phyloP scores from a whole-genome alignment of 1,140 invertebrate species.

The Drosophila lini region DNA sequence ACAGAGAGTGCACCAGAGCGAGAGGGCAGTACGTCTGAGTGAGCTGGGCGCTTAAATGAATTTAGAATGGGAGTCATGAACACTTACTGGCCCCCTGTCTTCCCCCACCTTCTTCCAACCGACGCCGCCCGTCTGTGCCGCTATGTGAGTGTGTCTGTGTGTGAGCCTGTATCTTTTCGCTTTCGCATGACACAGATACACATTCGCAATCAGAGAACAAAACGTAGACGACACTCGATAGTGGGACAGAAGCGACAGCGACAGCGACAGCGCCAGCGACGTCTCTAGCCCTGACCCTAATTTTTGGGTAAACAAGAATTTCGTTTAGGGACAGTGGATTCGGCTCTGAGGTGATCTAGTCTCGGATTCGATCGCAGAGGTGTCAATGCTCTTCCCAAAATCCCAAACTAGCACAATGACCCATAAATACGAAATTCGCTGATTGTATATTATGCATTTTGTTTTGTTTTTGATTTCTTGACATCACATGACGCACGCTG shows the following conservation, averaged over 20 bases:
- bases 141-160: constrained; percentile 12
- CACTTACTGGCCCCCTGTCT: constrained; percentile 30
- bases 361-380: constrained; percentile 33
- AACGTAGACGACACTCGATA: constrained; percentile 47
- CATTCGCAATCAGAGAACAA: constrained; percentile 33
- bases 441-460: constrained; percentile 7
- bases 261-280: constrained; percentile 4
- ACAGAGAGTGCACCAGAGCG: constrained; percentile 13
- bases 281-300: constrained; percentile 77
- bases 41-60: constrained; percentile 60
- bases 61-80: constrained; percentile 79
- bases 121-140: not conserved
- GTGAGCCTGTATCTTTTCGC: constrained; percentile 57
- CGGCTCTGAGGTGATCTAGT: constrained; percentile 56
- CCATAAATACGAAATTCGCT: constrained; percentile 31
- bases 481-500: constrained; percentile 5
- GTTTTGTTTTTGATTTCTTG: constrained; percentile 4
- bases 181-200: constrained; percentile 76
- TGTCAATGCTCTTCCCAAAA: constrained; percentile 57
- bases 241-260: constrained; percentile 2
- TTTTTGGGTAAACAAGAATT: constrained; percentile 67
- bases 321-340: constrained; percentile 21
- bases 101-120: not conserved
- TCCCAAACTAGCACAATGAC: constrained; percentile 63
- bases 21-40: constrained; percentile 15